Base-by-base conservation (phyloP, 2,113 vertebrate species). In the Petroica traversi region DNA sequence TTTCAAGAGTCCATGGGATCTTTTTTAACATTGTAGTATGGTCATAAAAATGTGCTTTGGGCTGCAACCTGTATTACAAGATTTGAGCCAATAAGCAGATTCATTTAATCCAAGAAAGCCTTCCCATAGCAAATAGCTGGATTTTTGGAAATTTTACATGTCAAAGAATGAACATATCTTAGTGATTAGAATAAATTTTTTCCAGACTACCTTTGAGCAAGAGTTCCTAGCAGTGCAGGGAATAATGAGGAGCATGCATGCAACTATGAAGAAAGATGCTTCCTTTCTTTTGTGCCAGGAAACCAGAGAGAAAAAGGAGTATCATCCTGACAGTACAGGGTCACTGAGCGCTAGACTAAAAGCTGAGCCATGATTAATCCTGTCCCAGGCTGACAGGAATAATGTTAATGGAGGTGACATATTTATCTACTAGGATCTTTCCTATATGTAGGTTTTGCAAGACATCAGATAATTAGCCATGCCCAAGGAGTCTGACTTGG, bases 11-110 rank as follows among this genome's bases (percentile, higher is more conserved):
- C 63, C 58, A 48, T 16, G 14, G n/a, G 82, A 96, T 96, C 29
- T 55, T 83, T 95, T 85, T 84, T 63, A 89, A 87, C 72, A 93
- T 81, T 92, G 67, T 86, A 97, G 93, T 59, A 41, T 57, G 73
- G 59, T 48, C n/a, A 23, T 96, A 97, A 97, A 95, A 87, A 79
- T 89, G 58, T 84, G 89, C 89, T 98, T 95, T 98, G 82, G 87
- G 93, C 81, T 97, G 88, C 89, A 97, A 96, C 49, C 68, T 95
- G 45, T 95, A 93, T 96, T 89, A 96, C 72, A 95, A 97, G 55
- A 90, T 89, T 86, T 96, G 84, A 97, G 76, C 83, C 24, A 89
- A 89, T 68, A 83, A 97, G 38, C 66, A 86, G 67, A 84, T 61
- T 95, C 81, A 96, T 97, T 97, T 96, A 85, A 94, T 88, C 58